These are phyloP conservation scores for Xiphias gladius DNA, from an alignment of 2,113 vertebrate species.

Conservation along the genomic window DNA sequence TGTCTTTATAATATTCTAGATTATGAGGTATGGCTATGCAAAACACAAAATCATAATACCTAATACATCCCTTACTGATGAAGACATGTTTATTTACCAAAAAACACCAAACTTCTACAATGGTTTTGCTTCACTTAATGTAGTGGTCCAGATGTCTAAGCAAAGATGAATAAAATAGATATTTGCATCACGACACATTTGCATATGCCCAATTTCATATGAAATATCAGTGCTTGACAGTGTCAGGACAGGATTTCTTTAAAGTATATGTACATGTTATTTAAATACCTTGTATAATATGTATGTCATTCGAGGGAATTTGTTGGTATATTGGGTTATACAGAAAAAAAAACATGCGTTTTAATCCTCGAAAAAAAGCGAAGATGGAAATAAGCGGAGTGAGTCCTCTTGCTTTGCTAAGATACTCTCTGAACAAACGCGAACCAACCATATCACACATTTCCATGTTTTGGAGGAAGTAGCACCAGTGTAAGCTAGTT, in stretches of 20 bases:
- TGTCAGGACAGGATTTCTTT: no score
- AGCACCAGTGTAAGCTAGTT: neutral
- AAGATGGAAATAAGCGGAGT: neutral
- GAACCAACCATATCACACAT: constrained; percentile 43
- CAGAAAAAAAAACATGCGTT: neutral
- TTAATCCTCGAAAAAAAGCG: neutral
- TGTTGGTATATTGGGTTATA: neutral
- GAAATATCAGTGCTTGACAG: neutral
- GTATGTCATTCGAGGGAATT: neutral
- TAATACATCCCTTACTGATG: no score
- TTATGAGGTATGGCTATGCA: neutral
- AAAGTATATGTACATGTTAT: neutral
- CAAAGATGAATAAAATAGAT: neutral
- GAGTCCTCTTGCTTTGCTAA: neutral
- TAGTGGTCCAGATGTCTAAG: neutral
- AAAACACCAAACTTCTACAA: no score
- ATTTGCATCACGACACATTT: neutral
- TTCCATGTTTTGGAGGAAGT: constrained; percentile 55
- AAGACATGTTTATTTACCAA: no score
- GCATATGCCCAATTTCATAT: neutral
- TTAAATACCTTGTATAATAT: neutral
- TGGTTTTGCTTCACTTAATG: no score
- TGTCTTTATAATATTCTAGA: neutral
- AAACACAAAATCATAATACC: neutral
- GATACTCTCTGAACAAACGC: constrained; percentile 7